Evolutionary conservation across 2,797 vertebrate species (phyloP).

Genomic region (Botia kubotai): DNA sequence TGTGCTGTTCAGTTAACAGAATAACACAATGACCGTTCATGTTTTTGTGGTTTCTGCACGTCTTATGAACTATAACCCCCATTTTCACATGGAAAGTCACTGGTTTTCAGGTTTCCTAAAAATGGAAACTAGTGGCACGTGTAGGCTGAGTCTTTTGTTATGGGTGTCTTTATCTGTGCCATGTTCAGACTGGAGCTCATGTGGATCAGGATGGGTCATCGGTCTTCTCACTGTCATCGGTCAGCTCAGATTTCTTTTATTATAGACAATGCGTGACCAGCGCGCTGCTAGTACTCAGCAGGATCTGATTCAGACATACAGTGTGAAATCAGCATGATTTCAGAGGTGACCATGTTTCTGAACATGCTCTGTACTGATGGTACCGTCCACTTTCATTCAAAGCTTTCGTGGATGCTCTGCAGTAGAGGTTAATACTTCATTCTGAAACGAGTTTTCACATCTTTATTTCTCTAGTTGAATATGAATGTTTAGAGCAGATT

Average conservation of each 20-base stretch:
- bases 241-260: conserved; percentile 83
- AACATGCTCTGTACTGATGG: background rate
- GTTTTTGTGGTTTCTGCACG: accelerated
- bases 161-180: conserved; percentile 23
- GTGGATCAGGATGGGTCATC: conserved; percentile 70
- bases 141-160: conserved; percentile 64
- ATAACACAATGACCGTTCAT: background rate
- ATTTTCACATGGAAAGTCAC: background rate
- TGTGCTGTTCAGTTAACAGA: too few relatives aligned
- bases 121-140: background rate
- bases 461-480: too few relatives aligned
- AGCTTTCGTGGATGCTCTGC: too few relatives aligned
- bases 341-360: too few relatives aligned
- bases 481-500: too few relatives aligned
- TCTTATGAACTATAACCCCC: too few relatives aligned
- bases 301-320: conserved; percentile 16
- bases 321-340: too few relatives aligned
- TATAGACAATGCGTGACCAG: conserved; percentile 73
- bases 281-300: conserved; percentile 68
- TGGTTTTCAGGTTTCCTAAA: background rate
- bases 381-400: too few relatives aligned
- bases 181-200: conserved; percentile 76
- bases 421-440: too few relatives aligned
- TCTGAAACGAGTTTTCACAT: too few relatives aligned
- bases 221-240: conserved; percentile 79